phyloP scores from a whole-genome alignment of 2,797 vertebrate species.

The Pachyuromys duprasi region DNA sequence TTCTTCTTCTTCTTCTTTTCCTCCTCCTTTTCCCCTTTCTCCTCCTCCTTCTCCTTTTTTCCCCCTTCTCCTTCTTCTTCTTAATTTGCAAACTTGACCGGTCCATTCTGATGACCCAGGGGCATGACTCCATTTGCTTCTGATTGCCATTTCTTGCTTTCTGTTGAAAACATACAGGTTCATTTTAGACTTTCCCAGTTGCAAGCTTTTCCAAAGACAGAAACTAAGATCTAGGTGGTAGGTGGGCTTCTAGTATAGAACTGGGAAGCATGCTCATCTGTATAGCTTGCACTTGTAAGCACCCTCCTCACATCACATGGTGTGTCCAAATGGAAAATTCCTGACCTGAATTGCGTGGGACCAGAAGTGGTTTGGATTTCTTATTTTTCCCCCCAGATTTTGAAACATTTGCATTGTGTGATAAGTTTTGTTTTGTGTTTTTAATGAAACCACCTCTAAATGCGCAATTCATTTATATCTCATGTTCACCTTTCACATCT shows the following conservation, averaged over 20 bases:
- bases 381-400: not conserved
- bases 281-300: not conserved
- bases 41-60: too few species aligned
- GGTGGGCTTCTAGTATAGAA: not conserved
- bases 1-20: too few species aligned
- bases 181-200: not conserved
- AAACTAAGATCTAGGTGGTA: not conserved
- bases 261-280: not conserved
- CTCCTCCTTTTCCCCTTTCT: too few species aligned
- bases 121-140: not conserved
- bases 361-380: not conserved
- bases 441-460: not conserved
- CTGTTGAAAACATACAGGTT: not conserved
- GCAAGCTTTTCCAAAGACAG: not conserved
- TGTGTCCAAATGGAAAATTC: too few species aligned
- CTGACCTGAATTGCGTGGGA: not conserved
- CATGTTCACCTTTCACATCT: not conserved
- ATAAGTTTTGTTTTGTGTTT: not conserved
- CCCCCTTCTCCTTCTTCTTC: too few species aligned
- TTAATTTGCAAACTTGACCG: not conserved
- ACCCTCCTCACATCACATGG: not conserved
- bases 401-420: not conserved
- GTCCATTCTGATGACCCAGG: not conserved
- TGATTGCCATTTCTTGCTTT: constrained; percentile 23
- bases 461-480: not conserved